phyloP scores from a whole-genome alignment of 2,888 invertebrate genomes.

The Lycophotia porphyrea region DNA sequence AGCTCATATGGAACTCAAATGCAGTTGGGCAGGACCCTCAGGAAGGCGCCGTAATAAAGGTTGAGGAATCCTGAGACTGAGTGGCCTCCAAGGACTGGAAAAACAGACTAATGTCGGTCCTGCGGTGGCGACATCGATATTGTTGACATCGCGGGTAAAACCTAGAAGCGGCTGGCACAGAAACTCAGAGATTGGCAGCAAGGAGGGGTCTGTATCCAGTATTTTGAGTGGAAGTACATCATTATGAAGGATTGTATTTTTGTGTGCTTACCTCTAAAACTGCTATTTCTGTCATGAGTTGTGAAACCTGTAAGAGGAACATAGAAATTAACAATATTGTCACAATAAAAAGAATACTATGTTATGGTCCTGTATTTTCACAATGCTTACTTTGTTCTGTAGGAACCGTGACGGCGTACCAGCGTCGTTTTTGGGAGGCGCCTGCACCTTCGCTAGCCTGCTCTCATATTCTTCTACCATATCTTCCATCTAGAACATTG shows the following conservation, averaged over 20 bases:
- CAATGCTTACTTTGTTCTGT: conserved; percentile 67
- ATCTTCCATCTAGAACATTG: conserved; percentile 77
- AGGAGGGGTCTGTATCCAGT: no score
- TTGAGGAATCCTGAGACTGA: not conserved
- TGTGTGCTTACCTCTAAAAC: conserved; percentile 77
- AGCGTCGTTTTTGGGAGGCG: conserved; percentile 25
- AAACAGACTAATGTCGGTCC: not conserved
- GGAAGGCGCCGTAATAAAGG: not conserved
- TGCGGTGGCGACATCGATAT: not conserved
- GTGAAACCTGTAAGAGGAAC: conserved; percentile 71
- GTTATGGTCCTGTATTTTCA: not conserved
- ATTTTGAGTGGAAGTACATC: not conserved
- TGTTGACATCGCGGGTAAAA: not conserved
- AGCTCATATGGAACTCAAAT: not conserved
- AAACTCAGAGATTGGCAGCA: not conserved
- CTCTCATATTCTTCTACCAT: conserved; percentile 82
- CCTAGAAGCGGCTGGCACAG: not conserved
- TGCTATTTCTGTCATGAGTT: conserved; percentile 77
- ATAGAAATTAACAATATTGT: not conserved
- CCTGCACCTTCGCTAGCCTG: conserved; percentile 63
- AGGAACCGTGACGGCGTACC: conserved; percentile 70
- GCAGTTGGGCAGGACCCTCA: not conserved
- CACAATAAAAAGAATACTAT: not conserved
- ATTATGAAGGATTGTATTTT: not conserved
- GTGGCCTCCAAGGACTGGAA: not conserved